These are phyloP conservation scores for Drepanosiphum platanoidis DNA, from an alignment of 2,888 invertebrate species.

Conservation along the genomic window DNA sequence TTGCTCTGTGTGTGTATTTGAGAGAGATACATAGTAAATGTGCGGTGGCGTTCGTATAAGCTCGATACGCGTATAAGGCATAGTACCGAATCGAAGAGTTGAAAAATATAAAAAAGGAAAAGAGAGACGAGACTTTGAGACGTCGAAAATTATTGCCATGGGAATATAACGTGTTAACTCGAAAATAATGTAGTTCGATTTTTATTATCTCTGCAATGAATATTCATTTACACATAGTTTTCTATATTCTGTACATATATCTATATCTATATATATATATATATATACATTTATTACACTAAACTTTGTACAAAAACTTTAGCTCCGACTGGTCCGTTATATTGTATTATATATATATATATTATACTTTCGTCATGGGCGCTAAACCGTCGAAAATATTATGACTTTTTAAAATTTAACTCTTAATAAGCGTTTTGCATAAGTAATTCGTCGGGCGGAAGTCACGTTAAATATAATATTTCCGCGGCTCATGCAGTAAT, in stretches of 20 bases:
- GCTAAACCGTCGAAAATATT: no score
- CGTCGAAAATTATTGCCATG: conserved; percentile 30
- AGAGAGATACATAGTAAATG: no score
- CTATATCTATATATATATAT: background rate
- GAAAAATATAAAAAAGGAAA: background rate
- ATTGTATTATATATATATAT: no score
- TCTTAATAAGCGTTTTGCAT: background rate
- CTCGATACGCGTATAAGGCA: background rate
- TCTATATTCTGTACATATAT: background rate
- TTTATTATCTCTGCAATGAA: conserved; percentile 38
- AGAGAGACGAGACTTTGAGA: conserved; percentile 26
- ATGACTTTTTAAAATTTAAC: background rate
- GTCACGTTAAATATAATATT: background rate
- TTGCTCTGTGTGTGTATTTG: no score
- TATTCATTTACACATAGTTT: conserved; percentile 29
- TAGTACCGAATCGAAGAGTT: background rate
- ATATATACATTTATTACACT: background rate
- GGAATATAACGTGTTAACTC: conserved; percentile 46
- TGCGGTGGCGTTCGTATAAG: background rate
- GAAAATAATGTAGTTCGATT: conserved; percentile 49
- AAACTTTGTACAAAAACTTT: conserved; percentile 6
- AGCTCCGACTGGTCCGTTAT: background rate
- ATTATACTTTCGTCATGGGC: no score
- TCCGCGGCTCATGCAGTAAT: background rate
- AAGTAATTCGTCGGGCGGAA: background rate